Evolutionary conservation across 2,797 vertebrate genomes (phyloP), one percentile per base, ranked within the genome.

Genomic region (Malurus splendens): DNA sequence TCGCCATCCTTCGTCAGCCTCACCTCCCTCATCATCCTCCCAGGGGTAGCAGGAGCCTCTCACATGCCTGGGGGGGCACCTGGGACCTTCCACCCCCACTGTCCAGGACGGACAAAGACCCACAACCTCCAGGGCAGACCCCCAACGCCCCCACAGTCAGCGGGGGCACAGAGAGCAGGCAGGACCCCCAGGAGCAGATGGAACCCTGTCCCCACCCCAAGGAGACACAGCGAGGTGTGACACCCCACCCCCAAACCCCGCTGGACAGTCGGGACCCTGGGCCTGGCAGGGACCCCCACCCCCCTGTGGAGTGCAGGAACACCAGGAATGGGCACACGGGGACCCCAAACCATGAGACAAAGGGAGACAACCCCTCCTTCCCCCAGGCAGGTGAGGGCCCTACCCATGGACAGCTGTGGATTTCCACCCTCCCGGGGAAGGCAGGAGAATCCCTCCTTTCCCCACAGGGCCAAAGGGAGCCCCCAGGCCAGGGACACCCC

Each of bases 121-220:
- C 22, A n/a, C 50, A 62, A 5, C 9, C 47, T 39, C 24, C 28
- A 39, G 32, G 16, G 33, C 18, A 45, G 36, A 42, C 9, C 8
- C 38, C 14, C 16, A 18, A 6, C 15, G 9, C 1, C 2, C 42
- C 32, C 32, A 30, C 0, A 1, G n/a, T 41, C 36, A 48, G 6
- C 5, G 22, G 28, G 32, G 32, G 14, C 24, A 61, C 14, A 25
- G 4, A 44, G 38, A 39, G 32, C n/a, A 50, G 44, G 28, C 23
- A 50, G 32, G 19, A 44, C 14, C 9, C 18, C 28, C 32, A 19
- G 25, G 48, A 50, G 54, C 28, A 8, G 54, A 33, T 10, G 20
- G n/a, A 22, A n/a, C 20, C 28, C 51, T 51, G 19, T 12, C 27
- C 11, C 10, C 12, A 45, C 50, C 12, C 45, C 0, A 0, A 50